Base-by-base conservation (phyloP, 2,797 vertebrate genomes). In the Distichodus sexfasciatus region DNA sequence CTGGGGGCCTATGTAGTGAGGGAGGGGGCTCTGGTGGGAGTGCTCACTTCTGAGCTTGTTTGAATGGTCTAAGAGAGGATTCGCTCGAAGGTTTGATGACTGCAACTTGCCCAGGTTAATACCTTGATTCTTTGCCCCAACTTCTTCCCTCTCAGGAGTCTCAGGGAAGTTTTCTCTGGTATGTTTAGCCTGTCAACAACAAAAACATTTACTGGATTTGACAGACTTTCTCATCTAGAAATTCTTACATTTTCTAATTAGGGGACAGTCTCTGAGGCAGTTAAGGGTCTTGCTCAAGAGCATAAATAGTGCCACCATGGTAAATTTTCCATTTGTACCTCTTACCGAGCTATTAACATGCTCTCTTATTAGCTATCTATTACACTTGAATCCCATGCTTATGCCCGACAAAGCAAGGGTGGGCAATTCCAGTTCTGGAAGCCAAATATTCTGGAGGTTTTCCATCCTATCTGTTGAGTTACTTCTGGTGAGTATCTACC, bases 21-120 rank as follows among this genome's bases (percentile, higher is more conserved):
- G 91, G 80, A 94, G 89, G 94, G 94, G 95, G 81, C 93, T 93
- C 94, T 94, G 96, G 66, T 92, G 90, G 72, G 96, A 93, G 86
- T 93, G 93, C 65, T 95, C 94, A 8, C 94, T 92, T 86, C 92
- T 91, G 36, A 91, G 87, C 29, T 91, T 92, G 55, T 94, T 91
- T 0, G 94, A 94, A 87, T 94, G 90, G 78, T 94, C 93, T 89
- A 95, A 87, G 78, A 94, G 90, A 71, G 94, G 96, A 75, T 91
- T 91, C 53, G 95, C 95, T 78, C 94, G 93, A 82, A 93, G 94
- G 77, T 89, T 90, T 21, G 93, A 92, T 67, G 95, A 94, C 67
- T 94, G 95, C 68, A 96, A 88, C 60, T 93, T 91, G 87, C 95
- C 93, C 83, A 90, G 93, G 86, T 90, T 92, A 78, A 89, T 89